Evolutionary conservation across 2,888 invertebrate genomes (phyloP).

Genomic region (Marronus borbonicus): DNA sequence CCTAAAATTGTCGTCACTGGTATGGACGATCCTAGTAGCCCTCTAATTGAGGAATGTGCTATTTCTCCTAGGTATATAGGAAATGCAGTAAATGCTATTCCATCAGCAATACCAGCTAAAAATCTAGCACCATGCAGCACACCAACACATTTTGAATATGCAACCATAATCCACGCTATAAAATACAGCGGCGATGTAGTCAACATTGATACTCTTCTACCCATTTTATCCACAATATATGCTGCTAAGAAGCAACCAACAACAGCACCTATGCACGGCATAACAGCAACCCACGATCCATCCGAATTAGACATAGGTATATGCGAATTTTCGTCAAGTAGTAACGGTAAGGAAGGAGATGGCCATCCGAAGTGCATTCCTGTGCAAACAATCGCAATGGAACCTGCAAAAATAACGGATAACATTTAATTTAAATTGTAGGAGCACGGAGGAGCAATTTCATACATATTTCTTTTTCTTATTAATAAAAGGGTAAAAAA

Average conservation of each 20-base stretch:
- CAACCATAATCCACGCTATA: slow-evolving; percentile 77
- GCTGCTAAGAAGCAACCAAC: slow-evolving; percentile 78
- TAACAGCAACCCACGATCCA: slow-evolving; percentile 78
- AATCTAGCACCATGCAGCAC: slow-evolving; percentile 73
- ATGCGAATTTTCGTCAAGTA: slow-evolving; percentile 70
- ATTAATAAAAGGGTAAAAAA: too few relatives aligned
- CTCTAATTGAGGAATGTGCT: slow-evolving; percentile 74
- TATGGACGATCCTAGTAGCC: slow-evolving; percentile 74
- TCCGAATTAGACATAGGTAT: slow-evolving; percentile 72
- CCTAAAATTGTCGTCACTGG: slow-evolving; percentile 73
- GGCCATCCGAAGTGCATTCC: slow-evolving; percentile 74
- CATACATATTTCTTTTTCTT: too few relatives aligned
- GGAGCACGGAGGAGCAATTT: too few relatives aligned
- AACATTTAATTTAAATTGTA: too few relatives aligned
- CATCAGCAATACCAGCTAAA: slow-evolving; percentile 76
- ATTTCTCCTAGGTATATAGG: slow-evolving; percentile 77
- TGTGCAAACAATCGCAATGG: slow-evolving; percentile 64
- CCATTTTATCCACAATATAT: slow-evolving; percentile 76
- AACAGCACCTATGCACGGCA: slow-evolving; percentile 78
- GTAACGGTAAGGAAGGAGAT: slow-evolving; percentile 73
- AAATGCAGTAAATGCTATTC: slow-evolving; percentile 68
- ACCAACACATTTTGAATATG: slow-evolving; percentile 73
- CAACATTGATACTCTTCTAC: slow-evolving; percentile 78
- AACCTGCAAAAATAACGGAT: slow-evolving; percentile 60
- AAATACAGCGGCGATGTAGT: slow-evolving; percentile 76